These are phyloP conservation scores for Lycopodina hypogea DNA, from an alignment of 37 sponge, comb jelly and placozoan genomes.

Conservation along the genomic window DNA sequence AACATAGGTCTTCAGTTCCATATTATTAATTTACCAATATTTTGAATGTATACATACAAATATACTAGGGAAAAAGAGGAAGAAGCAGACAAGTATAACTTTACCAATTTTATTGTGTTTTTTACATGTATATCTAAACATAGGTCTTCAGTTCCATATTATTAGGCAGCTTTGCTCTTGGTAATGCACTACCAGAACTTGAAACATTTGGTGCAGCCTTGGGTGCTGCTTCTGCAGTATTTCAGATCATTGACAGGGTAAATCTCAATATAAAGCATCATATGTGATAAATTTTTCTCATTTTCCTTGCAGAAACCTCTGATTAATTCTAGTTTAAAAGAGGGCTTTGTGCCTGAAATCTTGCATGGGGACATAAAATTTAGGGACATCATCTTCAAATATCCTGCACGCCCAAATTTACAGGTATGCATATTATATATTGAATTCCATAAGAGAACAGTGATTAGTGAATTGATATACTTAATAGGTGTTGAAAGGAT, in stretches of 20 bases:
- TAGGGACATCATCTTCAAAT: constrained; percentile 73
- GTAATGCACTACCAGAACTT: constrained; percentile 80
- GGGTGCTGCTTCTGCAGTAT: constrained; percentile 74
- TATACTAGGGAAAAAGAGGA: too few relatives aligned
- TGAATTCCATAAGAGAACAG: background rate
- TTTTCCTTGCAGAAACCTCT: constrained; percentile 54
- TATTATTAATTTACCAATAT: too few relatives aligned
- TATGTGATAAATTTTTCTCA: background rate
- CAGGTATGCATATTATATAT: constrained; percentile 32
- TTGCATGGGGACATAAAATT: constrained; percentile 76
- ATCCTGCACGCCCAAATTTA: constrained; percentile 79
- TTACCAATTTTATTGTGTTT: too few relatives aligned
- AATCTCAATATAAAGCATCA: background rate
- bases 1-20: constrained; percentile 64
- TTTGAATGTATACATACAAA: too few relatives aligned
- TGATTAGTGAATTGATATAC: background rate
- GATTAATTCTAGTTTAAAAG: constrained; percentile 55
- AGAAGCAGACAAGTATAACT: too few relatives aligned
- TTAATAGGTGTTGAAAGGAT: constrained; percentile 45
- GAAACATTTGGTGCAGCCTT: constrained; percentile 72
- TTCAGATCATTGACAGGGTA: constrained; percentile 81
- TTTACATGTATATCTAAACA: background rate
- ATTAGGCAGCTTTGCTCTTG: constrained; percentile 76
- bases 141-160: constrained; percentile 76
- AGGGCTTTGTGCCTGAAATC: constrained; percentile 55